Percentiles rank a stretch among this genome's conserved stretches.
Evolutionary conservation across 2,113 vertebrate genomes (phyloP).

Genomic region (Rattus norvegicus): DNA sequence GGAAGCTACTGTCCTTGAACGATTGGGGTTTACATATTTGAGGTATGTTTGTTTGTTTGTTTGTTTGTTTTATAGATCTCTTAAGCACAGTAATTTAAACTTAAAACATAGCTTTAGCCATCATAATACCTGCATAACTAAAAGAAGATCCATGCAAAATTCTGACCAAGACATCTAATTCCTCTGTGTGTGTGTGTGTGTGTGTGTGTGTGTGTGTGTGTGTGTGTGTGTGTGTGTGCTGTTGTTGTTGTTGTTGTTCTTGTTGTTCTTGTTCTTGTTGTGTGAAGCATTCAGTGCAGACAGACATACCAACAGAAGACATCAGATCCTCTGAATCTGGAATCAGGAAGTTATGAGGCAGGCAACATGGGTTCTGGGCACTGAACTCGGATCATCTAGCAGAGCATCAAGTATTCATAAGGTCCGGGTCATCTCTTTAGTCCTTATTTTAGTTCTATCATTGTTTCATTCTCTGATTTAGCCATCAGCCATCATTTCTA

Average conservation of each 20-base stretch:
- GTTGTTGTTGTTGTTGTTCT: too few relatives aligned
- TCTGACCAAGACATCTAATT: neutral
- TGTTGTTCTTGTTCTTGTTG: neutral
- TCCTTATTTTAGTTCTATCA: neutral
- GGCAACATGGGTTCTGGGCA: neutral
- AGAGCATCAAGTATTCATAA: neutral
- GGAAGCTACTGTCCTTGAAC: neutral
- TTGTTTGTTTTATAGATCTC: neutral
- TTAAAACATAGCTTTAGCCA: neutral
- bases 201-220: neutral
- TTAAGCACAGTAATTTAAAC: neutral
- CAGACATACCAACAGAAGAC: neutral
- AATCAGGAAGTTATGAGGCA: neutral
- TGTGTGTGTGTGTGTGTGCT: neutral
- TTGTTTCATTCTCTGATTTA: neutral
- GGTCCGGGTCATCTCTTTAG: too few relatives aligned
- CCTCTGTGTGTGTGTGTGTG: neutral
- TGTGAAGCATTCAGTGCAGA: neutral
- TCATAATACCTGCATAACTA: neutral
- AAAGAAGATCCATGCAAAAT: neutral
- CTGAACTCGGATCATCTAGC: neutral
- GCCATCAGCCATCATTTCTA: neutral
- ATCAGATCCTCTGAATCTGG: neutral
- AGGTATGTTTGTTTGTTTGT: neutral
- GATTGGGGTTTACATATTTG: neutral